These are phyloP conservation scores for Arge pagana DNA, from an alignment of 2,888 invertebrate genomes.

Conservation along the genomic window DNA sequence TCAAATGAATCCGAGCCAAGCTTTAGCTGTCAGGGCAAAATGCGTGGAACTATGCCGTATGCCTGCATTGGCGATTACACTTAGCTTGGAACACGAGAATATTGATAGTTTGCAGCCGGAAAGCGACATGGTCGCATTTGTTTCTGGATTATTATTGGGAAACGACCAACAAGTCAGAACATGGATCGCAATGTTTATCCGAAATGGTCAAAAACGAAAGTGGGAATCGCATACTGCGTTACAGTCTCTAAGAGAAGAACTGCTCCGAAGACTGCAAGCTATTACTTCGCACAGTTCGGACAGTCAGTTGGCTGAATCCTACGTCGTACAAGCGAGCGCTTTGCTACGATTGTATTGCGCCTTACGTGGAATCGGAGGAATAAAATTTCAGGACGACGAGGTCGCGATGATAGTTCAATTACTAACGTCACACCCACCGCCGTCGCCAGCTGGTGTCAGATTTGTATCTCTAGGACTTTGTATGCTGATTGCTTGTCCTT, in stretches of 20 bases:
- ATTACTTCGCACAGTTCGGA: conserved; percentile 68
- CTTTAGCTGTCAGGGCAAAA: conserved; percentile 81
- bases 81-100: conserved; percentile 72
- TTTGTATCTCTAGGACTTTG: conserved; percentile 92
- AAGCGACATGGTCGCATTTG: conserved; percentile 75
- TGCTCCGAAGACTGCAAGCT: conserved; percentile 71
- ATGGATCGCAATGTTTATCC: conserved; percentile 92
- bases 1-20: conserved; percentile 87
- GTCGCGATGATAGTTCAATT: conserved; percentile 80
- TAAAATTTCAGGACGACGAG: conserved; percentile 94
- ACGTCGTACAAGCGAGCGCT: conserved; percentile 86
- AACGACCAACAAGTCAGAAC: conserved; percentile 87
- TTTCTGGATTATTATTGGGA: conserved; percentile 87
- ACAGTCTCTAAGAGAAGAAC: conserved; percentile 74
- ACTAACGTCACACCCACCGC: conserved; percentile 85
- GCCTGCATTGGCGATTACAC: conserved; percentile 84
- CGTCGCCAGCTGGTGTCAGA: conserved; percentile 88
- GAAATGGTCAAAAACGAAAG: conserved; percentile 84
- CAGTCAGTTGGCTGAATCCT: conserved; percentile 66
- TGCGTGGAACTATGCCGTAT: conserved; percentile 89
- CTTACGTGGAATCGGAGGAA: conserved; percentile 87
- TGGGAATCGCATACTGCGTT: conserved; percentile 76
- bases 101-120: conserved; percentile 42
- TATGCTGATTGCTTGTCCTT: conserved; percentile 93
- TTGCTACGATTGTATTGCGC: conserved; percentile 89